Conservation (phyloP, 2,797 vertebrate species). For the Artibeus lituratus region DNA sequence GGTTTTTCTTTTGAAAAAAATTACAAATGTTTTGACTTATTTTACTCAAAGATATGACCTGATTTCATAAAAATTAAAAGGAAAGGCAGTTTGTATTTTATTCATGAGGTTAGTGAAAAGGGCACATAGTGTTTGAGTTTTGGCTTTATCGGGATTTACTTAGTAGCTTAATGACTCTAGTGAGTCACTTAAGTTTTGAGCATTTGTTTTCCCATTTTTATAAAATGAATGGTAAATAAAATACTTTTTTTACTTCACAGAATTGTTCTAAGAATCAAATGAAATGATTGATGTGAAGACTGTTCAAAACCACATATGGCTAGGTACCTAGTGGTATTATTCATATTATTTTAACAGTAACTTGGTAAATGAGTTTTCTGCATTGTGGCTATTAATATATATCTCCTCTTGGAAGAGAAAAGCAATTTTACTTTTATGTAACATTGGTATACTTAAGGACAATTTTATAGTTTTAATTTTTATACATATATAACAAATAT, state of each 20-base stretch:
- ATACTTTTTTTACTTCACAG: neutral
- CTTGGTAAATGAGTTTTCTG: neutral
- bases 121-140: neutral
- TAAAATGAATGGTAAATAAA: neutral
- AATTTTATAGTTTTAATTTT: neutral
- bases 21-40: neutral
- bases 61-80: conserved; percentile 13
- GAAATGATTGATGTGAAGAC: neutral
- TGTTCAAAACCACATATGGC: neutral
- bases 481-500: neutral
- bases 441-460: neutral
- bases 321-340: neutral
- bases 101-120: neutral
- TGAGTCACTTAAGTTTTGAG: conserved; percentile 4
- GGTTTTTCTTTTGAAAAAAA: conserved; percentile 7
- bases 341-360: neutral
- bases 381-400: neutral
- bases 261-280: neutral
- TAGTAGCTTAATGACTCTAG: neutral
- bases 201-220: conserved; percentile 1
- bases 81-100: neutral
- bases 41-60: neutral
- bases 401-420: neutral
- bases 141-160: neutral
- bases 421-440: neutral